Evolutionary conservation across 2,888 invertebrate genomes (phyloP).

Genomic region (Cepaea hortensis): DNA sequence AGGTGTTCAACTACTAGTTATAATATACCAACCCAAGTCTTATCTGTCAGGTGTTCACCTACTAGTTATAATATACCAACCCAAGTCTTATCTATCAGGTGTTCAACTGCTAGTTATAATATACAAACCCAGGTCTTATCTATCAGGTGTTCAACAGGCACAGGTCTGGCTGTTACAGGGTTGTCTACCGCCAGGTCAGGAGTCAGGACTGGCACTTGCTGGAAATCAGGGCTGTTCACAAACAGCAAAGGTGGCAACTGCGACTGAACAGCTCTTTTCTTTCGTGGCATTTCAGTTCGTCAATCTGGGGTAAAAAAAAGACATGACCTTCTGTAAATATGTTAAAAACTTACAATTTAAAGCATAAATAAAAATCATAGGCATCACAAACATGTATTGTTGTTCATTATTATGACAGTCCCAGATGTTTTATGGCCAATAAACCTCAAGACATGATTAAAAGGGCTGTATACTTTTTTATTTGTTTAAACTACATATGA

Average conservation of each 20-base stretch:
- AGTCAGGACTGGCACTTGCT: constrained; percentile 23
- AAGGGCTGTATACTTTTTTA: too few species aligned
- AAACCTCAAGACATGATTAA: too few species aligned
- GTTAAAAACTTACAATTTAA: too few species aligned
- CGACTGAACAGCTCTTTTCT: background rate
- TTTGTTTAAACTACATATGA: too few species aligned
- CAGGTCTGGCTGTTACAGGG: constrained; percentile 38
- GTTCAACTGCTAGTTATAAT: background rate
- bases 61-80: background rate
- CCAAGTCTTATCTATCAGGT: constrained; percentile 24
- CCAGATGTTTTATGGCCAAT: too few species aligned
- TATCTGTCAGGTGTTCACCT: too few species aligned
- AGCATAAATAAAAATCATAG: too few species aligned
- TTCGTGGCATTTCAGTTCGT: background rate
- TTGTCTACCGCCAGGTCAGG: constrained; percentile 31
- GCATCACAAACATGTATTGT: too few species aligned
- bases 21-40: too few species aligned
- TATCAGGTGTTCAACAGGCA: constrained; percentile 21
- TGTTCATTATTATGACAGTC: too few species aligned
- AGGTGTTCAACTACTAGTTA: too few species aligned
- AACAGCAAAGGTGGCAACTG: constrained; percentile 27
- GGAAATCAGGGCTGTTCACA: constrained; percentile 31
- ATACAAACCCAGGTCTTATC: constrained; percentile 33
- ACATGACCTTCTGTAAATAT: too few species aligned
- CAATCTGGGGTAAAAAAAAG: background rate